These are phyloP conservation scores for Bombycilla garrulus DNA, from an alignment of 2,113 vertebrate genomes.

Conservation along the genomic window DNA sequence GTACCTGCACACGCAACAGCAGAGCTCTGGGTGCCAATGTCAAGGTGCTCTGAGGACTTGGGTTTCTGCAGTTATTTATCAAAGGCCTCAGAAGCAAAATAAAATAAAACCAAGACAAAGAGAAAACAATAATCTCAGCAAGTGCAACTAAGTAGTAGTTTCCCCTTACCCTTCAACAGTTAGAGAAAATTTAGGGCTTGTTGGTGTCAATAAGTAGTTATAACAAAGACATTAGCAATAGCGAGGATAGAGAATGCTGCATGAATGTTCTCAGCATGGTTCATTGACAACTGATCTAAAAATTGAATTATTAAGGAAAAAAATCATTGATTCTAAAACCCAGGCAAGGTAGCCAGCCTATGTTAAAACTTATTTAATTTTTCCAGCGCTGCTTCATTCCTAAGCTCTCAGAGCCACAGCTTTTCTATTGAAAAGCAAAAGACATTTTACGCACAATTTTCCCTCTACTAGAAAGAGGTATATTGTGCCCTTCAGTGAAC, in stretches of 20 bases:
- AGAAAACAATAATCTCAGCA: neutral
- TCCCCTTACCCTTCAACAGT: slow-evolving; percentile 45
- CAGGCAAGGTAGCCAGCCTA: slow-evolving; percentile 57
- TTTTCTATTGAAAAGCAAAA: slow-evolving; percentile 73
- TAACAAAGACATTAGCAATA: slow-evolving; percentile 22
- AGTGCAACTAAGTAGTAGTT: slow-evolving; percentile 1
- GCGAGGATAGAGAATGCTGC: neutral
- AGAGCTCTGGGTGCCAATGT: neutral
- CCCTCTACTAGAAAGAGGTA: slow-evolving; percentile 75
- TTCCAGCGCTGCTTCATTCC: slow-evolving; percentile 44
- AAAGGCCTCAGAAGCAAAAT: neutral
- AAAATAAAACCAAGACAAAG: slow-evolving; percentile 7
- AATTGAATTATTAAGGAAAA: slow-evolving; percentile 62
- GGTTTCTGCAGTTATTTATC: slow-evolving; percentile 4
- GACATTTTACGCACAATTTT: slow-evolving; percentile 85
- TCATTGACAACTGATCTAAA: slow-evolving; percentile 56
- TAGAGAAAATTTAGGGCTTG: slow-evolving; percentile 32
- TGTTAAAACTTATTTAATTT: slow-evolving; percentile 66
- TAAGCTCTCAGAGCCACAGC: slow-evolving; percentile 50
- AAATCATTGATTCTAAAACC: slow-evolving; percentile 50
- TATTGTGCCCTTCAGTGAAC: slow-evolving; percentile 83
- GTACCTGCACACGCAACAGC: neutral
- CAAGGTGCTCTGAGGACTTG: slow-evolving; percentile 4
- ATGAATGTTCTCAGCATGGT: slow-evolving; percentile 58
- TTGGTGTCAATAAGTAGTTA: slow-evolving; percentile 59